These are phyloP conservation scores for Drepana arcuata DNA, from an alignment of 1,140 invertebrate species.

Conservation along the genomic window DNA sequence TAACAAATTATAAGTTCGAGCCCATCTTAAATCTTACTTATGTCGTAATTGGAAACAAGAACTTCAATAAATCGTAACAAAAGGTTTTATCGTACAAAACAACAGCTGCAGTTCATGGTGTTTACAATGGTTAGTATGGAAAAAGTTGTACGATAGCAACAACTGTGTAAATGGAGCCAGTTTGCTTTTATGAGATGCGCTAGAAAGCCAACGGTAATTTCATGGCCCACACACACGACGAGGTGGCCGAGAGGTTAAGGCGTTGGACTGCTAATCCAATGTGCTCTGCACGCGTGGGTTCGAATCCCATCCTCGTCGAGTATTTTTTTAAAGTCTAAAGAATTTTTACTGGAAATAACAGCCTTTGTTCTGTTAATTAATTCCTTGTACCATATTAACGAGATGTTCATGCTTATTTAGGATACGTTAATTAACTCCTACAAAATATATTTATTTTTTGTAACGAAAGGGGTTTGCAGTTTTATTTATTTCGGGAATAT, in stretches of 20 bases:
- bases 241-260: constrained; percentile 93
- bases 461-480: too few species aligned
- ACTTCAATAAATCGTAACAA: constrained; percentile 7
- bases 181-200: background rate
- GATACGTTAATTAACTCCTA: too few species aligned
- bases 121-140: constrained; percentile 8
- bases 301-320: constrained; percentile 90
- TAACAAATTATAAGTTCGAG: too few species aligned
- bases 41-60: constrained; percentile 4
- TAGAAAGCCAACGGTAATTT: constrained; percentile 16
- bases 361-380: too few species aligned
- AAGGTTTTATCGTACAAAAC: constrained; percentile 3
- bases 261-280: constrained; percentile 88
- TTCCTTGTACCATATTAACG: too few species aligned
- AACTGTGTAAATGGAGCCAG: constrained; percentile 5
- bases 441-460: too few species aligned
- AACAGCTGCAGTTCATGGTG: constrained; percentile 9
- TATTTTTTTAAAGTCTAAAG: constrained; percentile 21
- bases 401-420: too few species aligned
- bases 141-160: constrained; percentile 2
- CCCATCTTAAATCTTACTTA: constrained; percentile 8
- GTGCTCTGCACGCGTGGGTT: constrained; percentile 86
- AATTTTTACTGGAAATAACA: too few species aligned
- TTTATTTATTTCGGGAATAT: too few species aligned
- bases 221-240: constrained; percentile 65